phyloP scores from a whole-genome alignment of 2,888 invertebrate genomes.

The Cephonodes hylas region DNA sequence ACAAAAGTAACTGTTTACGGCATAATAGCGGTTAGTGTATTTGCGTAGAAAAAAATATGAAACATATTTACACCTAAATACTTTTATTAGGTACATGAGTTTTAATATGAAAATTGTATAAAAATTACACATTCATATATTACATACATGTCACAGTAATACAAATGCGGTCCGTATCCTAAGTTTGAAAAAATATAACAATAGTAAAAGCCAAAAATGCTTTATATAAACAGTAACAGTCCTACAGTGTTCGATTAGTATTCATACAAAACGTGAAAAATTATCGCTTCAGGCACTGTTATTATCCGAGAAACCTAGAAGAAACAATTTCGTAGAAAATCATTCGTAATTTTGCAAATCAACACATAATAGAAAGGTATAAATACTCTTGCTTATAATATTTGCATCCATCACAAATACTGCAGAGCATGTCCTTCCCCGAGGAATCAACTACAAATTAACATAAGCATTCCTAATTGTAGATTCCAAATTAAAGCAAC shows the following conservation, averaged over 20 bases:
- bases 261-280: conserved; percentile 59
- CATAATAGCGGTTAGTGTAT: conserved; percentile 73
- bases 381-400: conserved; percentile 65
- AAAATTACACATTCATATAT: conserved; percentile 79
- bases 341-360: conserved; percentile 39
- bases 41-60: conserved; percentile 78
- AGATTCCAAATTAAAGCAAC: conserved; percentile 34
- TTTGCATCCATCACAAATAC: conserved; percentile 70
- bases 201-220: conserved; percentile 74
- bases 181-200: conserved; percentile 78
- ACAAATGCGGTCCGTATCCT: conserved; percentile 74
- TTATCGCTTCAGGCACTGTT: conserved; percentile 72
- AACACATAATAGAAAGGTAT: conserved; percentile 47
- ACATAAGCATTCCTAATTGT: conserved; percentile 1
- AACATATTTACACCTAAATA: conserved; percentile 77
- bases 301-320: conserved; percentile 2
- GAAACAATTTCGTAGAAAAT: conserved; percentile 20
- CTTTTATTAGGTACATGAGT: conserved; percentile 77
- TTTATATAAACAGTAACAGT: conserved; percentile 65
- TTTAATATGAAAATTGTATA: conserved; percentile 80
- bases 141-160: conserved; percentile 72
- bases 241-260: conserved; percentile 52
- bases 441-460: conserved; percentile 22
- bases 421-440: conserved; percentile 68
- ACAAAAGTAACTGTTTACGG: conserved; percentile 73